Percentiles rank a stretch among this genome's conserved stretches.
These are phyloP conservation scores for Phallusia fumigata DNA, from an alignment of 23 tunicate species.

Conservation along the genomic window DNA sequence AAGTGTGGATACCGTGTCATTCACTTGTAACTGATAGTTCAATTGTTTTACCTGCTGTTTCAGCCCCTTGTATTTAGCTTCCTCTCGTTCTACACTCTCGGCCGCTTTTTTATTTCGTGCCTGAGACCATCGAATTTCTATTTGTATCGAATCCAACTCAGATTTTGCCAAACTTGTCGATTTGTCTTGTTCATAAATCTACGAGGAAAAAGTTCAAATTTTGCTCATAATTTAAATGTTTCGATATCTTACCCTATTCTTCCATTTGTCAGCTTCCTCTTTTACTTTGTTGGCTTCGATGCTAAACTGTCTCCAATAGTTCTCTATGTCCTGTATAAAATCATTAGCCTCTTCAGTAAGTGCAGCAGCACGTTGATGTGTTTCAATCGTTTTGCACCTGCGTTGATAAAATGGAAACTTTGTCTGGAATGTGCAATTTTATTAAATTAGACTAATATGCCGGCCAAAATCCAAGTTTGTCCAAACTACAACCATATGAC, in stretches of 20 bases:
- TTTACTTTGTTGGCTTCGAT: conserved; percentile 10
- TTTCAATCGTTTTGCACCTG: conserved; percentile 17
- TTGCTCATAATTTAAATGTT: not conserved
- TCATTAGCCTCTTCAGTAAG: conserved; percentile 11
- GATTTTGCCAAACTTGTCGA: conserved; percentile 11
- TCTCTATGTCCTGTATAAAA: conserved; percentile 12
- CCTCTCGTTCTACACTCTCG: not conserved
- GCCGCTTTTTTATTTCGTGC: conserved; percentile 18
- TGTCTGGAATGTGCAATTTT: too few species aligned
- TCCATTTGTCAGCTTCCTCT: conserved; percentile 21
- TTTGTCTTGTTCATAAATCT: conserved; percentile 22
- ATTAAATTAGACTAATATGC: too few species aligned
- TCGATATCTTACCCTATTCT: not conserved
- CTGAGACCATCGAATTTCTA: conserved; percentile 17
- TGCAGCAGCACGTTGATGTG: conserved; percentile 11
- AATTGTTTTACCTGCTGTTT: conserved; percentile 13
- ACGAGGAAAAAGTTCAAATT: not conserved
- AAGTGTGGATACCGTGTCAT: too few species aligned
- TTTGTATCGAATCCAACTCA: not conserved
- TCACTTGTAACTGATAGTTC: too few species aligned
- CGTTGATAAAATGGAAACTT: too few species aligned
- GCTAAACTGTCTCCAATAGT: not conserved
- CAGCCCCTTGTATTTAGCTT: not conserved
- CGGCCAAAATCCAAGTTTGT: too few species aligned
- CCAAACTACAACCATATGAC: too few species aligned